Evolutionary conservation across 2,797 vertebrate species (phyloP), one percentile per base, ranked within the genome.

Genomic region (Phrynocephalus guinanensis): DNA sequence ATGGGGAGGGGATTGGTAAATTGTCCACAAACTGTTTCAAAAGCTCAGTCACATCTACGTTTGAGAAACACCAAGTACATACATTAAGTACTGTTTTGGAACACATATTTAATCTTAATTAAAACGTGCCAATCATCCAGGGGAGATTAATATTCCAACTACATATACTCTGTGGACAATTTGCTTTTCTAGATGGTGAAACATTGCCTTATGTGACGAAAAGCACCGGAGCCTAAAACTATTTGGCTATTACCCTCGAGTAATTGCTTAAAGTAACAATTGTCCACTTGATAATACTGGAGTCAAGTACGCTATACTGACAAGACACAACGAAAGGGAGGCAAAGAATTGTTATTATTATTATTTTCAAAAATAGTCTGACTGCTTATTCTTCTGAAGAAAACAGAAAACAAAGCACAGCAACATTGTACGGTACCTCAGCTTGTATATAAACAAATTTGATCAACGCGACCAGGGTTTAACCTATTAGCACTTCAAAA

Each of bases 71-170:
- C 48, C 10, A 82, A 75, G 28, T 8, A 85, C 2, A 75, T 9
- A 52, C 63, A 24, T 81, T 68, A 78, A 68, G 8, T 50, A 52
- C 71, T 67, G 15, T 66, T 50, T 85, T 67, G 18, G 20, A 63
- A 81, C 63, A 76, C 24, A 60, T 60, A 85, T 88, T 77, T 7
- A 85, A 84, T 77, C 83, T 24, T 38, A 68, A 67, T 85, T 81
- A n/a, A 81, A 79, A 82, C 18, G 66, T 28, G 60, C 33, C 26
- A 24, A 73, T 80, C 60, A 70, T 76, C 82, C 71, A 52, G 71
- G 68, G 63, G 10, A 50, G 7, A 48, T 50, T 2, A 68, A 87
- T 67, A 87, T 66, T 60, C 24, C 30, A 75, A 22, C 10, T 30
- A 52, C 80, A 38, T 38, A 2, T 38, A 38, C 26, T 52, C 22